Percentiles rank a stretch among this genome's conserved stretches.
Conservation (phyloP, 2,113 vertebrate species). For the Sander vitreus region DNA sequence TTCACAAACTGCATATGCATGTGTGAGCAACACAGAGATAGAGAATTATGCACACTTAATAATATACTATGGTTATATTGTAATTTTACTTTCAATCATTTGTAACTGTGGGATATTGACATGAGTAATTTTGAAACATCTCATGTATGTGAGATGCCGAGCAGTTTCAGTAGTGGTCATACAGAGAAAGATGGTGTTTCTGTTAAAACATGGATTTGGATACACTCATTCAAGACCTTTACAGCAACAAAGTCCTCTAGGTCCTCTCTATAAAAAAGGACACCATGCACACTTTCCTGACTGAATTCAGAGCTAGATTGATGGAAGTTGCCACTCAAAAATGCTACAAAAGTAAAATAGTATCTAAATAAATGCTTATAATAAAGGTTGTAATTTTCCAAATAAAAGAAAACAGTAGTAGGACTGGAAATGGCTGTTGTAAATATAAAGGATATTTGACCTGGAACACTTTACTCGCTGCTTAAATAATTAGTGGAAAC, state of each 20-base stretch:
- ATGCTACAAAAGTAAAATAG: slow-evolving; percentile 10
- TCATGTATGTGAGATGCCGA: slow-evolving; percentile 4
- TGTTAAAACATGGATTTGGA: neutral
- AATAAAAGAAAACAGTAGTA: neutral
- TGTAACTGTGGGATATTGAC: neutral
- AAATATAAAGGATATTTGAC: slow-evolving; percentile 31
- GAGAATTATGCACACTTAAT: slow-evolving; percentile 14
- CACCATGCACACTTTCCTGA: slow-evolving; percentile 21
- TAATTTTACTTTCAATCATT: slow-evolving; percentile 1
- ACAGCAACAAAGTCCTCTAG: slow-evolving; percentile 15
- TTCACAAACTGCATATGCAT: slow-evolving; percentile 40
- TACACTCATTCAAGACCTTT: slow-evolving; percentile 17
- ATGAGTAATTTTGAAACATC: neutral
- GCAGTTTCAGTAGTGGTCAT: slow-evolving; percentile 1
- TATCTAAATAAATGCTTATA: neutral
- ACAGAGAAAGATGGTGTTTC: slow-evolving; percentile 20
- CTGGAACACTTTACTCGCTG: slow-evolving; percentile 42
- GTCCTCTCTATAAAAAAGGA: neutral
- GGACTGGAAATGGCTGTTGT: neutral
- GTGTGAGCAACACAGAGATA: slow-evolving; percentile 25
- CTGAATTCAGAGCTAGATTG: neutral
- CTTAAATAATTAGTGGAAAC: slow-evolving; percentile 54
- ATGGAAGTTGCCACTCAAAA: neutral
- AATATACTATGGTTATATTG: neutral
- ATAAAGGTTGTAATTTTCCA: slow-evolving; percentile 5